A percentile compares a stretch with the other conserved stretches of the same genome.
Evolutionary conservation across 2,113 vertebrate genomes (phyloP).

Genomic region (Emydocephalus ijimae): DNA sequence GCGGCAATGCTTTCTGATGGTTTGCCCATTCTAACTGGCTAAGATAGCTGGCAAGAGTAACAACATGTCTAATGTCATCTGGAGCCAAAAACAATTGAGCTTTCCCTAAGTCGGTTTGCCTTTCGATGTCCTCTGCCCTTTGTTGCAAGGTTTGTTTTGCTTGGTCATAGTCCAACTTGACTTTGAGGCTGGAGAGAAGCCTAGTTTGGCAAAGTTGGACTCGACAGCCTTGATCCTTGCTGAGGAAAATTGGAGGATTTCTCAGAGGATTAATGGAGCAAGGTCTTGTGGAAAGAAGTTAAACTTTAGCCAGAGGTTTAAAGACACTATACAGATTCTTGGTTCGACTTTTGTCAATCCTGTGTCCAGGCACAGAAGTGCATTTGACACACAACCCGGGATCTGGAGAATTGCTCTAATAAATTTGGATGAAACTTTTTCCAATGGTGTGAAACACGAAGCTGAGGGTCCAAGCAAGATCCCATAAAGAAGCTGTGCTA

Average conservation of each 20-base stretch:
- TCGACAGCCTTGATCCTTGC: neutral
- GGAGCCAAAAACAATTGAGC: neutral
- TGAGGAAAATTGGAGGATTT: neutral
- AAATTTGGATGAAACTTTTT: neutral
- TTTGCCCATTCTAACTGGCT: neutral
- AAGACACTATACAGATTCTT: neutral
- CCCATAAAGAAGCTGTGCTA: neutral
- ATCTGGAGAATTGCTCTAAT: neutral
- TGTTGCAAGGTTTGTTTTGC: neutral
- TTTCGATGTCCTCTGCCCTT: neutral
- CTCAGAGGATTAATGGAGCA: neutral
- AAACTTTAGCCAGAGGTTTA: neutral
- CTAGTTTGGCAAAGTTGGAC: neutral
- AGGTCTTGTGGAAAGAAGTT: neutral
- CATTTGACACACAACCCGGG: neutral
- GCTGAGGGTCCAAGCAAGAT: neutral
- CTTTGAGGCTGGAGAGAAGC: neutral
- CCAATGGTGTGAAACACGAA: neutral
- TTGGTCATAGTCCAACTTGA: neutral
- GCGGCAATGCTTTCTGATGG: neutral
- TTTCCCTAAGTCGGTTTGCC: neutral
- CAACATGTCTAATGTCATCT: neutral
- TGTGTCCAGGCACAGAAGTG: neutral
- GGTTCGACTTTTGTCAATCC: neutral
- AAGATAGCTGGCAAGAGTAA: neutral